Percentiles rank a stretch among this genome's conserved stretches.
Evolutionary conservation across 2,888 invertebrate genomes (phyloP).

Genomic region (Creontiades dilutus): DNA sequence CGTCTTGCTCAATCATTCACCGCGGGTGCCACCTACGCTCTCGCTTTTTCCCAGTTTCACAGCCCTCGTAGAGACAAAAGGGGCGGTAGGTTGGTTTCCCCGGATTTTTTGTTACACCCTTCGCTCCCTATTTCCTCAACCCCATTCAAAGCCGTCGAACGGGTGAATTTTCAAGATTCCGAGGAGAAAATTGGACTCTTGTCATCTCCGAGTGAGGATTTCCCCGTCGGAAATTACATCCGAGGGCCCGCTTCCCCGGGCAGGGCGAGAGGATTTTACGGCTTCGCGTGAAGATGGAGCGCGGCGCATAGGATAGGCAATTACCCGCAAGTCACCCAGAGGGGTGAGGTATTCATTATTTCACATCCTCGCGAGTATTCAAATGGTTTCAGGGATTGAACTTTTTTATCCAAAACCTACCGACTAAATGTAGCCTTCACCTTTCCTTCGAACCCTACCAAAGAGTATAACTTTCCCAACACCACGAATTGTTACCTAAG

Average conservation of each 20-base stretch:
- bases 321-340: not conserved
- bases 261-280: not conserved
- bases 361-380: not conserved
- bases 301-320: not conserved
- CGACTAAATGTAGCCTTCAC: too few species aligned
- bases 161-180: conserved; percentile 38
- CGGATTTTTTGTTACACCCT: conserved; percentile 11
- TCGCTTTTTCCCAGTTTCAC: conserved; percentile 28
- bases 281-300: conserved; percentile 16
- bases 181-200: conserved; percentile 43
- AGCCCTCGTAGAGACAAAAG: not conserved
- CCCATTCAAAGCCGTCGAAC: conserved; percentile 8
- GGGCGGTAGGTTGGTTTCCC: too few species aligned
- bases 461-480: too few species aligned
- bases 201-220: conserved; percentile 29
- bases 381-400: too few species aligned
- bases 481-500: too few species aligned
- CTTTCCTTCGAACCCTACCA: too few species aligned
- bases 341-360: conserved; percentile 44
- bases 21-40: conserved; percentile 18
- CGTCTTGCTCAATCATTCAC: conserved; percentile 66
- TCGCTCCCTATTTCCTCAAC: conserved; percentile 17
- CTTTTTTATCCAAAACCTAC: too few species aligned
- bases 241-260: not conserved
- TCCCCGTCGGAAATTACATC: conserved; percentile 11